Percentiles rank a stretch among this genome's conserved stretches.
These are phyloP conservation scores for Hoplodrina blanda DNA, from an alignment of 2,888 invertebrate genomes.

Conservation along the genomic window DNA sequence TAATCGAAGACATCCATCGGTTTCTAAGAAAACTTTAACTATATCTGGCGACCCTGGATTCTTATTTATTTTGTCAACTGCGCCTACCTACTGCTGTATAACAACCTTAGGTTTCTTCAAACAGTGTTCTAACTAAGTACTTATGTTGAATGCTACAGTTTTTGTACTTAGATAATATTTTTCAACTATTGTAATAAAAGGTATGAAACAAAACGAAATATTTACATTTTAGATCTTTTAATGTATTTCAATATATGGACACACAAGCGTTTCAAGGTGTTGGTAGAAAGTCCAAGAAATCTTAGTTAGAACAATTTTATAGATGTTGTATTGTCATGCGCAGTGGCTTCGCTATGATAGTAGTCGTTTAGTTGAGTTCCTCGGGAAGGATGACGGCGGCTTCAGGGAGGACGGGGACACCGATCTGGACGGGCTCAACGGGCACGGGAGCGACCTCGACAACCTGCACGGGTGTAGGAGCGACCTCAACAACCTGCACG, in stretches of 20 bases:
- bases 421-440: constrained; percentile 46
- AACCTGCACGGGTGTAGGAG: constrained; percentile 38
- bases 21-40: too few species aligned
- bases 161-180: neutral
- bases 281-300: constrained; percentile 46
- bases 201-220: constrained; percentile 19
- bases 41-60: too few species aligned
- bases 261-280: constrained; percentile 54
- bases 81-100: too few species aligned
- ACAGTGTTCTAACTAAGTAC: too few species aligned
- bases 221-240: constrained; percentile 47
- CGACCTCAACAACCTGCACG: constrained; percentile 36
- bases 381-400: constrained; percentile 67
- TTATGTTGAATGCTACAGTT: too few species aligned
- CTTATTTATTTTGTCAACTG: too few species aligned
- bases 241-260: constrained; percentile 45
- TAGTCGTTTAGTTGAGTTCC: constrained; percentile 64
- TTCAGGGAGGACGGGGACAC: constrained; percentile 60
- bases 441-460: constrained; percentile 38
- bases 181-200: neutral
- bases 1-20: too few species aligned
- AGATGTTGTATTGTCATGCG: constrained; percentile 44
- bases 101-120: too few species aligned
- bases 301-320: constrained; percentile 27
- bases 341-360: constrained; percentile 29